A percentile compares a stretch with the other conserved stretches of the same genome.
Conservation (phyloP, 2,113 vertebrate genomes). For the Phalacrocorax pelagicus region DNA sequence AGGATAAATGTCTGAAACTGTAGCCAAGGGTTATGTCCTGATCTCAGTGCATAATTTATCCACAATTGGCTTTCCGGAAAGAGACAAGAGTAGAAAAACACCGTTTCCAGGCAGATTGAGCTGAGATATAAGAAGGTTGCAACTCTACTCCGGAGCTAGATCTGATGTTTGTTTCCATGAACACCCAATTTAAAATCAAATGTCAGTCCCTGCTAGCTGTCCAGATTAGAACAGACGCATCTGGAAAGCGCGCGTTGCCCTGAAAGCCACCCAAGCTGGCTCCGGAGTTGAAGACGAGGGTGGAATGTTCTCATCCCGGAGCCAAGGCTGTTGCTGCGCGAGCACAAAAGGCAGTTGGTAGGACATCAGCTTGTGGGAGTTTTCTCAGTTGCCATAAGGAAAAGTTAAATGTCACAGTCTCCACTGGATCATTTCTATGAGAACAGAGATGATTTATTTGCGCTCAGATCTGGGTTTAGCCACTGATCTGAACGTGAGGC, state of each 20-base stretch:
- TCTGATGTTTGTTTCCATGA: not conserved
- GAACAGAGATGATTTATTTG: not conserved
- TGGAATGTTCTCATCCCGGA: slow-evolving; percentile 33
- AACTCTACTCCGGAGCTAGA: not conserved
- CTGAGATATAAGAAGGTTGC: not conserved
- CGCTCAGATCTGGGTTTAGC: not conserved
- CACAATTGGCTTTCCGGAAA: slow-evolving; percentile 2
- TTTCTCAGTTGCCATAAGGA: slow-evolving; percentile 53
- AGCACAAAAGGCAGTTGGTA: slow-evolving; percentile 65
- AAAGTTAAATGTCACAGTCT: slow-evolving; percentile 49
- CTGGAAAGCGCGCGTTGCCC: slow-evolving; percentile 33
- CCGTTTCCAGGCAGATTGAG: not conserved
- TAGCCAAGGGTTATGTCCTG: slow-evolving; percentile 46
- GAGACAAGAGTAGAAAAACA: not conserved
- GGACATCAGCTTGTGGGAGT: slow-evolving; percentile 63
- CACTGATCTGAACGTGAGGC: not conserved
- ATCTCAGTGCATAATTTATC: not conserved
- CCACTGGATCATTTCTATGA: slow-evolving; percentile 5
- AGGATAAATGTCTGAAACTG: slow-evolving; percentile 38
- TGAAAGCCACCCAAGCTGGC: slow-evolving; percentile 49
- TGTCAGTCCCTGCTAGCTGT: not conserved
- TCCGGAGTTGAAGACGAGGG: slow-evolving; percentile 34
- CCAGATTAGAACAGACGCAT: slow-evolving; percentile 22
- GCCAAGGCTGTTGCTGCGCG: not conserved
- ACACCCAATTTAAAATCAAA: not conserved